These are phyloP conservation scores for Neopelma chrysocephalum DNA, from an alignment of 2,797 vertebrate genomes.

Conservation along the genomic window DNA sequence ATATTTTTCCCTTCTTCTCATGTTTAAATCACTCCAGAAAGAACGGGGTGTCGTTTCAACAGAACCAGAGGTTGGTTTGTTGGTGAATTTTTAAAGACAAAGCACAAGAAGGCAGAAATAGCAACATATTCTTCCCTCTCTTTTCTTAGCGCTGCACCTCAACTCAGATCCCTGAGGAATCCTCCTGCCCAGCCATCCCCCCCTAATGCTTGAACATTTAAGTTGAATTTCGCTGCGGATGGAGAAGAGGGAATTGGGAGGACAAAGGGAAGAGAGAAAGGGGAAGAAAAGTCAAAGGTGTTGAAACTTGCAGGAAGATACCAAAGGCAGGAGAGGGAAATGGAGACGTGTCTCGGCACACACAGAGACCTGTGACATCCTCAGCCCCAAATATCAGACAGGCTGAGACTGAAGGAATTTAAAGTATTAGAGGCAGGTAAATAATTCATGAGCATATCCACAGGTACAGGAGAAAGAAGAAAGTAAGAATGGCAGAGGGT, in stretches of 20 bases:
- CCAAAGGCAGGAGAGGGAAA: not conserved
- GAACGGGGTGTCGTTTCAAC: rapidly evolving
- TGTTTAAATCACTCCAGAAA: not conserved
- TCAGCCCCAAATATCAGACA: not conserved
- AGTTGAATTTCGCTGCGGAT: not conserved
- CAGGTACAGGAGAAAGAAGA: not conserved
- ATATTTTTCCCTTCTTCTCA: not conserved
- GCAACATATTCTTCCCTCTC: not conserved
- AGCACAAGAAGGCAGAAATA: not conserved
- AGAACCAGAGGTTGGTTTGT: not conserved
- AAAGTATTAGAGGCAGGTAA: not conserved
- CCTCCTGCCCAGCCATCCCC: not conserved
- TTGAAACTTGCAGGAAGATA: not conserved
- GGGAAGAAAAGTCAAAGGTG: not conserved
- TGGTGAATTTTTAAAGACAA: not conserved
- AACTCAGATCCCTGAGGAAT: not conserved
- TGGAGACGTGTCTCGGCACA: not conserved
- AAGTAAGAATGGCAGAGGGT: rapidly evolving
- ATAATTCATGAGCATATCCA: not conserved
- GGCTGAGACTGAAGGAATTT: not conserved
- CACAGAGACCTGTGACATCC: not conserved
- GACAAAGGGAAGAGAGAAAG: not conserved
- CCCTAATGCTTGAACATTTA: not conserved
- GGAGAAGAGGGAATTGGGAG: not conserved
- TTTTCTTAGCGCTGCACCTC: not conserved